These are phyloP conservation scores for Sylvicapra grimmia DNA, from an alignment of 2,113 vertebrate species.

Conservation along the genomic window DNA sequence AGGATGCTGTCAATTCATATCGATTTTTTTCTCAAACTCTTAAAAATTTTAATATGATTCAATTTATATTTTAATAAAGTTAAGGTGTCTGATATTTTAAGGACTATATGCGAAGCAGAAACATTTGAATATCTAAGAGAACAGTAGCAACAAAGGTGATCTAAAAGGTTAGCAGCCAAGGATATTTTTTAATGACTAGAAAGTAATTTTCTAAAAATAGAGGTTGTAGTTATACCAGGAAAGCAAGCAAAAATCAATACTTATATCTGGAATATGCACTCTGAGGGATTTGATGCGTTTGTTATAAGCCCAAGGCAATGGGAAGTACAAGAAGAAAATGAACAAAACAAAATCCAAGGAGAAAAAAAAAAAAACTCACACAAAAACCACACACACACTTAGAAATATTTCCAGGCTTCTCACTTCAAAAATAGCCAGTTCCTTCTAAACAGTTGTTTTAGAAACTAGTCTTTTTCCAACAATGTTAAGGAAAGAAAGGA, in stretches of 20 bases:
- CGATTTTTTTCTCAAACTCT: background rate
- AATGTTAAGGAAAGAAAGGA: background rate
- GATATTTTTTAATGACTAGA: constrained; percentile 18
- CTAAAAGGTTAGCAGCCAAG: background rate
- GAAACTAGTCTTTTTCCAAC: background rate
- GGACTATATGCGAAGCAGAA: background rate
- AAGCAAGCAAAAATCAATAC: background rate
- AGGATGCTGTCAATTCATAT: background rate
- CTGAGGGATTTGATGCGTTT: background rate
- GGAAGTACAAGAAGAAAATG: background rate
- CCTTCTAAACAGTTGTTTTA: background rate
- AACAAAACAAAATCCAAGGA: background rate
- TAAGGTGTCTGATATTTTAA: background rate
- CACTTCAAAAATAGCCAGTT: background rate
- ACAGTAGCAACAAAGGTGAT: background rate
- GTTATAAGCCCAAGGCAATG: background rate
- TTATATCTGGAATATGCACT: background rate
- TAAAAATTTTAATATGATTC: background rate
- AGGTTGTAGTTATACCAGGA: background rate
- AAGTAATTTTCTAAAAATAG: constrained; percentile 15
- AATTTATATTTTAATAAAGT: background rate
- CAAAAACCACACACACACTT: background rate
- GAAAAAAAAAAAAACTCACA: background rate
- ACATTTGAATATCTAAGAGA: background rate
- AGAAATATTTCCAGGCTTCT: background rate